A percentile compares a stretch with the other conserved stretches of the same genome.
phyloP scores from a whole-genome alignment of 2,113 vertebrate species.

The Mustela nigripes region DNA sequence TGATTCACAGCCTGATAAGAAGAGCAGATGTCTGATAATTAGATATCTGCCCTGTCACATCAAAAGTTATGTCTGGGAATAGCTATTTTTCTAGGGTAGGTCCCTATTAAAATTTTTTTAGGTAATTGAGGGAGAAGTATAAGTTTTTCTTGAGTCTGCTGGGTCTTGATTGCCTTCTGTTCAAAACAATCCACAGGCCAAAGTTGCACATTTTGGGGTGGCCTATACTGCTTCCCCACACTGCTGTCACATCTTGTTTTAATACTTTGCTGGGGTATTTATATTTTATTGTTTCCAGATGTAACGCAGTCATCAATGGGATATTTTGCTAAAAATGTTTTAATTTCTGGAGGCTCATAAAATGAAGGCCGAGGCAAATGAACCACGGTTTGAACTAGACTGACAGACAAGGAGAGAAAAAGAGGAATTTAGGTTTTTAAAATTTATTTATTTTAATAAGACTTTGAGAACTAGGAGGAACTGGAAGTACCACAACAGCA shows the following conservation, averaged over 20 bases:
- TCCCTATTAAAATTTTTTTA: neutral
- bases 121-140: neutral
- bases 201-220: neutral
- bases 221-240: neutral
- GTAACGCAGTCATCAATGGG: neutral
- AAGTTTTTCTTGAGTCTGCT: neutral
- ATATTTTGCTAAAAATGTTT: slow-evolving; percentile 48
- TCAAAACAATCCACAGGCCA: neutral
- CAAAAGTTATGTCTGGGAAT: neutral
- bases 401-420: neutral
- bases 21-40: neutral
- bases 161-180: neutral
- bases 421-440: neutral
- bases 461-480: slow-evolving; percentile 65
- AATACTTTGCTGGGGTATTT: slow-evolving; percentile 32
- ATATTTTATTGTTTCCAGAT: neutral
- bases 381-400: neutral
- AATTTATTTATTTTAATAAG: neutral
- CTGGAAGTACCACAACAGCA: neutral
- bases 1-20: neutral
- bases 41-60: neutral
- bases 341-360: slow-evolving; percentile 44
- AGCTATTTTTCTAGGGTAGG: neutral
- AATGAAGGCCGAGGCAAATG: slow-evolving; percentile 3
- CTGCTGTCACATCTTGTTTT: neutral